Evolutionary conservation across 2,797 vertebrate genomes (phyloP).

Genomic region (Etheostoma nigrum): DNA sequence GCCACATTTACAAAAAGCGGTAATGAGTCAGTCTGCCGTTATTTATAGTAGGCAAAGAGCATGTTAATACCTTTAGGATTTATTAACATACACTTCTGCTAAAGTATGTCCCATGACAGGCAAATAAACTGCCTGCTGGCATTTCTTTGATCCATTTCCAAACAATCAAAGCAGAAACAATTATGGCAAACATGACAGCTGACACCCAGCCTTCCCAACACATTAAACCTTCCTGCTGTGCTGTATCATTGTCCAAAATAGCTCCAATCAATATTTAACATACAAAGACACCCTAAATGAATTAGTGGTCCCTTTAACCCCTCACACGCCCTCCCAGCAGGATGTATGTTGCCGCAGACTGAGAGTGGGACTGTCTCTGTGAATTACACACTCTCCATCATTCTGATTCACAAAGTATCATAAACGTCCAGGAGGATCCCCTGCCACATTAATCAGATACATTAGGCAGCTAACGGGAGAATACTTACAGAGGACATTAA

Average conservation of each 20-base stretch:
- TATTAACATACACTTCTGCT: conserved; percentile 45
- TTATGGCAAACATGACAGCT: conserved; percentile 59
- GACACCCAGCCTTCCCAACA: conserved; percentile 41
- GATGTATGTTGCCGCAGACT: conserved; percentile 1
- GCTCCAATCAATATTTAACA: conserved; percentile 80
- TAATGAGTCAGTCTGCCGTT: neutral
- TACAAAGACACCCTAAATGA: conserved; percentile 25
- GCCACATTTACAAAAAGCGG: neutral
- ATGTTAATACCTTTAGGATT: conserved; percentile 33
- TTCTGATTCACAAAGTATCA: conserved; percentile 81
- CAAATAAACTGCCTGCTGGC: conserved; percentile 59
- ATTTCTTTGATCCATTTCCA: conserved; percentile 55
- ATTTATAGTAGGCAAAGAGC: conserved; percentile 8
- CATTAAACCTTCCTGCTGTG: conserved; percentile 54
- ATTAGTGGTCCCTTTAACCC: conserved; percentile 41
- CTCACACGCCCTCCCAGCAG: neutral
- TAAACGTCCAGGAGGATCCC: conserved; percentile 82
- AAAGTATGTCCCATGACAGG: conserved; percentile 40
- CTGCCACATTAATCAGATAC: conserved; percentile 83
- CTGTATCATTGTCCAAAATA: conserved; percentile 72
- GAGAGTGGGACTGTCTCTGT: conserved; percentile 39
- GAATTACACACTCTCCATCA: conserved; percentile 77
- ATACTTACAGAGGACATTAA: conserved; percentile 83
- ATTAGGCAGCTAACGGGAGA: conserved; percentile 83
- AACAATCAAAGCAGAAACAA: conserved; percentile 61